Conservation (phyloP, 2,113 vertebrate genomes). For the Eubucco bourcierii region DNA sequence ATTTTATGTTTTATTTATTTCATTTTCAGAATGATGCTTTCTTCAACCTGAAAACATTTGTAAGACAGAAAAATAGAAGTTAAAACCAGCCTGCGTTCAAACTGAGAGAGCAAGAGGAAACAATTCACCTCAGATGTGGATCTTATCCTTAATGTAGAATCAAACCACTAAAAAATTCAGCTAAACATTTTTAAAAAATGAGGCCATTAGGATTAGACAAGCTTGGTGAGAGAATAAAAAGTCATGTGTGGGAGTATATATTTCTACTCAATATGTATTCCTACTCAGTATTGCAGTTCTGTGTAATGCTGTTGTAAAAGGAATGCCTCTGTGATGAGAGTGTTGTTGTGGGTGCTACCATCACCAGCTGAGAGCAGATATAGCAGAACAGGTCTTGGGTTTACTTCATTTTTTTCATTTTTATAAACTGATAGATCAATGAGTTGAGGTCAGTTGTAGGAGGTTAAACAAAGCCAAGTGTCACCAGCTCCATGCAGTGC, state of each 20-base stretch:
- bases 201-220: not conserved
- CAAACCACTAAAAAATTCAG: not conserved
- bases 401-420: not conserved
- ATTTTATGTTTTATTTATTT: not conserved
- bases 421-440: too few relatives aligned
- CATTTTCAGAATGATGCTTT: not conserved
- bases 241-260: not conserved
- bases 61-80: not conserved
- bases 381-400: not conserved
- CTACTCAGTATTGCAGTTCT: not conserved
- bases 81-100: not conserved
- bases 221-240: not conserved
- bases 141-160: fast-evolving
- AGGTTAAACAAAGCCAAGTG: too few relatives aligned
- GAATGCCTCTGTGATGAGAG: not conserved
- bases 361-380: not conserved
- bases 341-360: not conserved
- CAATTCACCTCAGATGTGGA: not conserved
- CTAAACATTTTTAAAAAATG: not conserved
- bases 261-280: not conserved
- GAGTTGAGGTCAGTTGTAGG: too few relatives aligned
- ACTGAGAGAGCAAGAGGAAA: not conserved
- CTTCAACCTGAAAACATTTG: not conserved
- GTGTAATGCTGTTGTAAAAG: not conserved
- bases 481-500: too few relatives aligned